Conservation (phyloP, 2,113 vertebrate genomes). For the Cervus canadensis region DNA sequence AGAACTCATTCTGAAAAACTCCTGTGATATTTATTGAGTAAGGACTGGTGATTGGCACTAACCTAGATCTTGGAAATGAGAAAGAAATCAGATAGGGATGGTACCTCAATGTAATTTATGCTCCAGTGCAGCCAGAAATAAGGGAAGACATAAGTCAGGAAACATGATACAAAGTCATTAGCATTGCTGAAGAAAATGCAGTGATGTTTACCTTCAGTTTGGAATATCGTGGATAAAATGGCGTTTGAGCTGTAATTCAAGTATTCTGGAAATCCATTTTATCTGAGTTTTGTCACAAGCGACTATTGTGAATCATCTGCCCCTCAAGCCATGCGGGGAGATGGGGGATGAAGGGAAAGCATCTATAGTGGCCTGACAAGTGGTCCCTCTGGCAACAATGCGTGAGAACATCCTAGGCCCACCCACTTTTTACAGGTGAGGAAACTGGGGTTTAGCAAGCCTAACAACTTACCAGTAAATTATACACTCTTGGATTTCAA, state of each 20-base stretch:
- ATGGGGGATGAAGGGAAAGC: accelerated
- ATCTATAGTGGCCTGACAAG: not conserved
- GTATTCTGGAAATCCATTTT: not conserved
- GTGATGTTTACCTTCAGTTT: not conserved
- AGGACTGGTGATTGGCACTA: not conserved
- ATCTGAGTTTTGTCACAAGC: not conserved
- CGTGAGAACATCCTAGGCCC: not conserved
- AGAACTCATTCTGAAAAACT: not conserved
- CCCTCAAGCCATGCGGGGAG: not conserved
- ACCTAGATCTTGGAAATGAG: not conserved
- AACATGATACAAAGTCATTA: not conserved
- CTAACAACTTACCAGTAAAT: not conserved
- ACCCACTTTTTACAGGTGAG: not conserved
- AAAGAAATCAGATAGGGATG: not conserved
- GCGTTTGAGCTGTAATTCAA: not conserved
- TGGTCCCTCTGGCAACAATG: not conserved
- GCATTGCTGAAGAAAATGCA: not conserved
- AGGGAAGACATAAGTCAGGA: not conserved
- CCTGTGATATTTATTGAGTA: not conserved
- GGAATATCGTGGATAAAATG: not conserved
- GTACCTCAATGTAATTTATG: not conserved
- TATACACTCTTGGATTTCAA: not conserved
- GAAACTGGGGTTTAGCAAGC: not conserved
- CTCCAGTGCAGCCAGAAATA: not conserved
- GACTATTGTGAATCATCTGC: not conserved